Percentiles rank a stretch among this genome's conserved stretches.
phyloP scores from a whole-genome alignment of 2,888 invertebrate species.

The Invenusta paracnida region DNA sequence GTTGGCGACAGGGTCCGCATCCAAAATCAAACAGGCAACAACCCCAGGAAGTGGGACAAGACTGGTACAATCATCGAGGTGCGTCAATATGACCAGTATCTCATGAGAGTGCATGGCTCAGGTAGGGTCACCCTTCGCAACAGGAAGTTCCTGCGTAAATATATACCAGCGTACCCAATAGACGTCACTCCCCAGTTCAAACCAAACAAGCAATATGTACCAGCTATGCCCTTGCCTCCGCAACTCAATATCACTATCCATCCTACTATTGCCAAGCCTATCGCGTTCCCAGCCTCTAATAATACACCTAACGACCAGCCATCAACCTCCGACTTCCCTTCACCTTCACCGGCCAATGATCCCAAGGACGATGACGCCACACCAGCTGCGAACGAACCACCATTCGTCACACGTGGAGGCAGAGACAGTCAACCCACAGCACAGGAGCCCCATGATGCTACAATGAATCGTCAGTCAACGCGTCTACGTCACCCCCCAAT shows the following conservation, averaged over 20 bases:
- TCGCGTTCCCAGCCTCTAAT: not conserved
- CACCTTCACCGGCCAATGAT: not conserved
- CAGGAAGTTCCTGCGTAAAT: constrained; percentile 46
- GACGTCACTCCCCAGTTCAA: not conserved
- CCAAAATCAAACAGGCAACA: constrained; percentile 48
- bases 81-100: constrained; percentile 47
- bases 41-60: constrained; percentile 49
- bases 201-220: not conserved
- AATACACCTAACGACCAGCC: not conserved
- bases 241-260: not conserved
- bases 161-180: not conserved
- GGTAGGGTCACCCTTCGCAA: constrained; percentile 47
- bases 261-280: not conserved
- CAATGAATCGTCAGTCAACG: not conserved
- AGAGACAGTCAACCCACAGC: not conserved
- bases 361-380: not conserved
- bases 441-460: not conserved
- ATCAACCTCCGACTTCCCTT: not conserved
- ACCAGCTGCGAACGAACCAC: not conserved
- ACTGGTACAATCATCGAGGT: constrained; percentile 48
- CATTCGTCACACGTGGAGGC: not conserved
- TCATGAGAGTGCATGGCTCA: constrained; percentile 46
- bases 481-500: not conserved
- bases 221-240: not conserved
- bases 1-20: constrained; percentile 46